Base-by-base conservation (phyloP, 1,140 invertebrate genomes). In the Ceratina australensis region DNA sequence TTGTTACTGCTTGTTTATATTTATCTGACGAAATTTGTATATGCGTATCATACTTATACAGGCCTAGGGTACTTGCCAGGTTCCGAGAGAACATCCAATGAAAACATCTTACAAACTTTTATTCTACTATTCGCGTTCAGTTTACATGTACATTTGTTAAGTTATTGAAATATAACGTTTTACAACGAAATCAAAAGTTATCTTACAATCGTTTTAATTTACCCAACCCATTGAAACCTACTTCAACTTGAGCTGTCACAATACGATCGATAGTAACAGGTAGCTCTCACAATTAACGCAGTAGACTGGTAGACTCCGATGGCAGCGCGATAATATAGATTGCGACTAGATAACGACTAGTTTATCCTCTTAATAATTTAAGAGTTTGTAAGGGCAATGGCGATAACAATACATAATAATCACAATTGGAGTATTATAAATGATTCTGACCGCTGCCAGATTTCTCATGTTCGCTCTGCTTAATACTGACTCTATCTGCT, bases 101-200 rank as follows among this genome's bases (percentile, higher is more conserved):
- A 77, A 71, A 15, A 76, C 75, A 67, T 78, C 80, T 83, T 63
- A 57, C 74, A 86, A 78, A 66, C 2, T 65, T 16, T 16, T 65
- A 65, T 18, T 49, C 18, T 80, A 75, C 74, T 80, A 80, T 60
- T 82, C 78, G 76, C 66, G 65, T 82, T 80, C 74, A 86, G 73
- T 80, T 86, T 83, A 54, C 60, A 76, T 61, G 47, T 81, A 72
- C 24, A 47, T 56, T 63, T 78, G 22, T 42, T 78, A 72, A 72
- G 33, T 78, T 61, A 72, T 71, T 65, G n/a, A 72, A 79, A 61
- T 66, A 74, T 42, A 67, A 67, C 24, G 63, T 60, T 66, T n/a
- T 54, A 42, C 33, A 42, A 42, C n/a, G 52, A 54, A 16, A n/a
- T n/a, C n/a, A 15, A 18, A 54, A 16, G n/a, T 52, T 52, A 52